Evolutionary conservation across 2,888 invertebrate genomes (phyloP), one percentile per base, ranked within the genome.

Genomic region (Hetaerina titia): DNA sequence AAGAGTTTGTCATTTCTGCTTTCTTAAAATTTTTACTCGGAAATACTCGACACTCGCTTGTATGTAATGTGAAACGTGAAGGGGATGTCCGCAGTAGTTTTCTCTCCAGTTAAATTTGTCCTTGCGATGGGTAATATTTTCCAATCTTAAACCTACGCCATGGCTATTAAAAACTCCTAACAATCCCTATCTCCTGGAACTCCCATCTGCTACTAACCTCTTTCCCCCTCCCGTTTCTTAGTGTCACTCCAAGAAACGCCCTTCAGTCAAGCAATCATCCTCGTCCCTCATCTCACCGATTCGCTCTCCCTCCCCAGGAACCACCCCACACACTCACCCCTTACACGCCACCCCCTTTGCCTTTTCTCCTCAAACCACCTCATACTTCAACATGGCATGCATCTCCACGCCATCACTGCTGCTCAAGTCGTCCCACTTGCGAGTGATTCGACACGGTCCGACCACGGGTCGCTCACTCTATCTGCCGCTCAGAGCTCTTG

Each of bases 271-370:
- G 19, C 45, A 8, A n/a, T 90, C 31, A 17, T 63, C 63, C 13
- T 57, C 57, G 60, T 90, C 15, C 45, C 63, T 90, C 63, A 90
- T 31, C 64, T 57, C 89, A 57, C 56, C 58, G 57, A 89, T 89
- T 89, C 58, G 58, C 89, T 89, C 31, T 57, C 45, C 89, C 89
- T 87, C n/a, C 89, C 11, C 45, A n/a, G 2, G 17, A 45, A 17
- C 17, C 19, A 17, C 58, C 58, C n/a, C n/a, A 58, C 58, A 56
- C 89, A 56, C 45, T 45, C 45, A 56, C 19, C 56, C 13, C 45
- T 88, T 88, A 17, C 31, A 88, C 31, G 17, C 88, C 88, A 25
- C 13, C 69, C 69, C 69, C n/a, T 13, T n/a, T 69, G 45, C 45
- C 45, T 2, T 15, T 22, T 69, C n/a, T 15, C 69, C 69, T 19